Conservation (phyloP, 2,113 vertebrate genomes). For the Marmota monax region DNA sequence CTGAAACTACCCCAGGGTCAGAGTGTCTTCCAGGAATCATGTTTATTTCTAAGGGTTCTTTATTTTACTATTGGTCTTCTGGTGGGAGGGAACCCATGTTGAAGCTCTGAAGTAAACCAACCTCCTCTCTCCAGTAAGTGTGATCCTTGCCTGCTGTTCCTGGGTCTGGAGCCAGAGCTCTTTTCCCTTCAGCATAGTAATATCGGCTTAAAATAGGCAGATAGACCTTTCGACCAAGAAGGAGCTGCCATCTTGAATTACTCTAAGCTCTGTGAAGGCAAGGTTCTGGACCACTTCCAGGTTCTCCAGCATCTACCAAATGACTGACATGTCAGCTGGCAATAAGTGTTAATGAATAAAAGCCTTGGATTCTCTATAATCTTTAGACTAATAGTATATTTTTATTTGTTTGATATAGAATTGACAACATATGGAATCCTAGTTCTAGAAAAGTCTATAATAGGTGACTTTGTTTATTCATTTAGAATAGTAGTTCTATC, state of each 20-base stretch:
- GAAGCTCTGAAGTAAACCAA: neutral
- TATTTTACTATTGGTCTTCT: neutral
- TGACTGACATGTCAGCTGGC: neutral
- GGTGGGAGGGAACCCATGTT: neutral
- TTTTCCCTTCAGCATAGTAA: neutral
- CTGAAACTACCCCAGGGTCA: neutral
- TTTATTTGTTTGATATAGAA: slow-evolving; percentile 28
- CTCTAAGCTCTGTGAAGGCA: neutral
- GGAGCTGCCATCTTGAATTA: neutral
- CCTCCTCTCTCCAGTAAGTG: neutral
- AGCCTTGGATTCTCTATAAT: slow-evolving; percentile 5
- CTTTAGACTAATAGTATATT: slow-evolving; percentile 36
- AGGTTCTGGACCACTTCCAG: neutral
- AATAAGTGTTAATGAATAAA: slow-evolving; percentile 10
- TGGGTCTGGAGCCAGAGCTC: neutral
- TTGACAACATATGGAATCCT: neutral
- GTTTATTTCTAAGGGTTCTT: neutral
- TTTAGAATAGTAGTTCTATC: slow-evolving; percentile 15
- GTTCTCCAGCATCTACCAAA: neutral
- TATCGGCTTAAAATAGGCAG: slow-evolving; percentile 7
- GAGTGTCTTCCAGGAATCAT: neutral
- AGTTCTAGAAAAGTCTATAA: neutral
- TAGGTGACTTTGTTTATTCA: slow-evolving; percentile 48
- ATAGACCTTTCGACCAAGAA: neutral
- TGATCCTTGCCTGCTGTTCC: neutral